These are phyloP conservation scores for Caenorhabditis briggsae DNA, from an alignment of 1,140 invertebrate species.

Conservation along the genomic window DNA sequence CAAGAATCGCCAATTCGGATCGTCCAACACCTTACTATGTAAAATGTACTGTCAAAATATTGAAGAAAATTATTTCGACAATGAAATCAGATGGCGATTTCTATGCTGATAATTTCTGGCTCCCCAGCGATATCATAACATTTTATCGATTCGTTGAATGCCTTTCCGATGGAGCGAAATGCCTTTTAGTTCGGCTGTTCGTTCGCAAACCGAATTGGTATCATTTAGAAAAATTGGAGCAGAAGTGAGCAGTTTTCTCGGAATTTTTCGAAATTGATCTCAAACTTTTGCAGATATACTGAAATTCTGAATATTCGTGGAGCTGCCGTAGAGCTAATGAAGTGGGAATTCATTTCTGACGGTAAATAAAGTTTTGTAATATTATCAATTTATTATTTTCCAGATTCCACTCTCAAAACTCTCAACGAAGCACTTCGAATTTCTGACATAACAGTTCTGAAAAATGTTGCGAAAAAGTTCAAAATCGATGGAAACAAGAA, in stretches of 20 bases:
- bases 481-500: slow-evolving; percentile 25
- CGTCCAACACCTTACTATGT: neutral
- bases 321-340: neutral
- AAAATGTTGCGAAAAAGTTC: slow-evolving; percentile 28
- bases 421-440: slow-evolving; percentile 14
- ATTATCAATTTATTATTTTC: neutral
- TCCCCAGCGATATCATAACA: neutral
- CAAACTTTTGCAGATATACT: neutral
- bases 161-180: slow-evolving; percentile 8
- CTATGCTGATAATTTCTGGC: slow-evolving; percentile 38
- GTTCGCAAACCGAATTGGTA: slow-evolving; percentile 13
- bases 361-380: neutral
- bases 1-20: neutral
- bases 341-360: neutral
- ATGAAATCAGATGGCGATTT: neutral
- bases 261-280: neutral
- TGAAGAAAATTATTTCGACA: slow-evolving; percentile 10
- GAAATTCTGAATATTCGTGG: slow-evolving; percentile 9
- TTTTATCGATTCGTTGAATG: slow-evolving; percentile 27
- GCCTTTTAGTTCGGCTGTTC: slow-evolving; percentile 15
- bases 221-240: slow-evolving; percentile 34
- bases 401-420: slow-evolving; percentile 21
- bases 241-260: neutral
- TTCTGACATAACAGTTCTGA: neutral
- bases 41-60: neutral